A percentile compares a stretch with the other conserved stretches of the same genome.
Conservation (phyloP, 2,888 invertebrate species). For the Phlogophora meticulosa region DNA sequence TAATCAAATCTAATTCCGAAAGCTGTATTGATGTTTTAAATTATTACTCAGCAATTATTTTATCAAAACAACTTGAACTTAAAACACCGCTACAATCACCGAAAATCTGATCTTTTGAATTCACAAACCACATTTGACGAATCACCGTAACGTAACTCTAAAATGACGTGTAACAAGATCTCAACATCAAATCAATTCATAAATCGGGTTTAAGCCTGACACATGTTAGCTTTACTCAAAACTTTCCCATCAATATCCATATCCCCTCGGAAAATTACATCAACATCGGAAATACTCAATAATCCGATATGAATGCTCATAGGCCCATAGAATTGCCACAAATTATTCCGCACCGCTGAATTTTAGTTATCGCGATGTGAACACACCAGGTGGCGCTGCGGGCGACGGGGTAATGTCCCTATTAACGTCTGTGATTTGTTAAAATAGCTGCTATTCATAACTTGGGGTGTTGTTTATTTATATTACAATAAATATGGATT, state of each 20-base stretch:
- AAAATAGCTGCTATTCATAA: slow-evolving; percentile 35
- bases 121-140: too few species aligned
- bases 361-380: slow-evolving; percentile 47
- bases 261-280: neutral
- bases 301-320: slow-evolving; percentile 7
- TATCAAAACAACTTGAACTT: too few species aligned
- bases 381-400: slow-evolving; percentile 45
- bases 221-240: neutral
- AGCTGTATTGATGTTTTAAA: too few species aligned
- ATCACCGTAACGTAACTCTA: too few species aligned
- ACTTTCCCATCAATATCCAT: slow-evolving; percentile 7
- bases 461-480: slow-evolving; percentile 16
- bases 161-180: too few species aligned
- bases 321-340: slow-evolving; percentile 37
- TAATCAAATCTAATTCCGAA: too few species aligned
- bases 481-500: neutral
- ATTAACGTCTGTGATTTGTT: slow-evolving; percentile 36
- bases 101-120: too few species aligned
- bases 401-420: slow-evolving; percentile 4
- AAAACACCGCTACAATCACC: too few species aligned
- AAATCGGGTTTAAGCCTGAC: too few species aligned
- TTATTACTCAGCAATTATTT: too few species aligned
- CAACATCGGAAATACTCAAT: slow-evolving; percentile 18
- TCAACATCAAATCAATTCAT: too few species aligned
- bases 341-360: slow-evolving; percentile 43